Evolutionary conservation across 2,888 invertebrate genomes (phyloP), one percentile per base, ranked within the genome.

Genomic region (Agriopis leucophaearia): DNA sequence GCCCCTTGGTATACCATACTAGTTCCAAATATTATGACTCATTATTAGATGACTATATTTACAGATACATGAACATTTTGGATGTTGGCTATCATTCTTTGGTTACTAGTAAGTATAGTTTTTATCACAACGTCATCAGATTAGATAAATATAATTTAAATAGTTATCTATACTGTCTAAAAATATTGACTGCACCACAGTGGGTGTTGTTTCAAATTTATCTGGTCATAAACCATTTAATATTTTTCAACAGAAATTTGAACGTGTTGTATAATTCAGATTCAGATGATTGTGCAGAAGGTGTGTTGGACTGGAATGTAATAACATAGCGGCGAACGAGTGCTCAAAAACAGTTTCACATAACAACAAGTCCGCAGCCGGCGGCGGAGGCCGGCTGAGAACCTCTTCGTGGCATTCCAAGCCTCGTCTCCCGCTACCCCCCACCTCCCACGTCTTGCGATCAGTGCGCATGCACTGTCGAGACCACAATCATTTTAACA

Each of bases 391-490:
- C 77, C 81, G 84, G 85, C 84, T 82, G 88, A 85, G 90, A 89
- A 89, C 91, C 90, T 92, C 92, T 91, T 90, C 92, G 86, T 67
- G 66, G 89, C 92, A 92, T 92, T 92, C 92, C 92, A 83, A 86
- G 85, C 88, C 87, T 86, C 82, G 83, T 82, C 83, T 80, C 81
- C 82, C 82, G 82, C 82, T 77, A 70, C 76, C 78, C 78, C 77
- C 78, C 77, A 72, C 78, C 78, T 78, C 79, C 79, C 78, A 73
- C 76, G 79, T 71, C 78, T 79, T 79, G 81, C 80, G 78, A 82
- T 87, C 85, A 89, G 91, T 92, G 90, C 93, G 93, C 92, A 92
- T 92, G 92, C 85, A 91, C 92, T 71, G 27, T 71, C 76, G 74
- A 80, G 78, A 77, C 81, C 81, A 84, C 83, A 87, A 89, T 88